Percentiles rank a stretch among this genome's conserved stretches.
Conservation (phyloP, 2,113 vertebrate species). For the cat (Felis catus) region DNA sequence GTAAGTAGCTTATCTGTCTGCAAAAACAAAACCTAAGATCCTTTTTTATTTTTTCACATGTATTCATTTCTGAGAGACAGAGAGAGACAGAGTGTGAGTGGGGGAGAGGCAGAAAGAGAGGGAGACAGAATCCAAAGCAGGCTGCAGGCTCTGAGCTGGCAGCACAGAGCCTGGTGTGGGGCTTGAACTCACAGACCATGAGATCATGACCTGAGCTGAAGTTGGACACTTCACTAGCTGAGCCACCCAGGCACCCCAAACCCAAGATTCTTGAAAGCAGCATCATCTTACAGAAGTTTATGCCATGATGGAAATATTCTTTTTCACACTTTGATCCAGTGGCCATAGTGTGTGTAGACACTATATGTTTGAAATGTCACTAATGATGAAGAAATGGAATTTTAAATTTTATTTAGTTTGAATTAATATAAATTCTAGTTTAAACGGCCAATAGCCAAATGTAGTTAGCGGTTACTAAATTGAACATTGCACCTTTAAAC, state of each 20-base stretch:
- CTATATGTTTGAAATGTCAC: neutral
- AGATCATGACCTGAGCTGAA: no score
- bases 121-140: no score
- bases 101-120: no score
- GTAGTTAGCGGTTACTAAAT: neutral
- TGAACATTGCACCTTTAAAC: neutral
- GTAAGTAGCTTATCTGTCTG: neutral
- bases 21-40: neutral
- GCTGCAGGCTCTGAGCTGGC: no score
- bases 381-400: neutral
- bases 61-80: no score
- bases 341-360: no score
- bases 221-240: accelerated
- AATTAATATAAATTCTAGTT: neutral
- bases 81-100: no score
- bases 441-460: neutral
- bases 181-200: no score
- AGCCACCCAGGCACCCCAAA: no score
- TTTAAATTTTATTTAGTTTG: neutral
- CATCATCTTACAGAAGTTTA: neutral
- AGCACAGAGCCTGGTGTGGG: no score
- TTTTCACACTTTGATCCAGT: neutral
- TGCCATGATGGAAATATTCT: neutral
- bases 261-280: neutral
- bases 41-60: no score